Conservation (phyloP, 2,113 vertebrate genomes). For the Choloepus hoffmanni region DNA sequence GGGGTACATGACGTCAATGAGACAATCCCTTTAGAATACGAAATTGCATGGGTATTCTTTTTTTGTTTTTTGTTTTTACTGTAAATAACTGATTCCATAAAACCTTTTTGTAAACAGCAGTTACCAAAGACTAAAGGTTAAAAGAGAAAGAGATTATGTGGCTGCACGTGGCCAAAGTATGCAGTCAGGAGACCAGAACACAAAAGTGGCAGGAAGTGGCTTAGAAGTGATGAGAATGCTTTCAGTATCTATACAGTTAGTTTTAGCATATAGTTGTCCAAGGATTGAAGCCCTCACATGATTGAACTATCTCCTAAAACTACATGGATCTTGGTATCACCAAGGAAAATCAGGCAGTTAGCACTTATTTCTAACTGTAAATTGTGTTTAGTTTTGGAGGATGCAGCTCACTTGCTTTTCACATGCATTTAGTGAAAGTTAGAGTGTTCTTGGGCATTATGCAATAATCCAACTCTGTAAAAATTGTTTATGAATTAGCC, state of each 20-base stretch:
- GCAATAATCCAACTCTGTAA: constrained; percentile 43
- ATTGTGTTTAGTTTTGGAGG: background rate
- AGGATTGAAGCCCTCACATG: background rate
- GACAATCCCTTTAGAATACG: background rate
- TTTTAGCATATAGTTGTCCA: background rate
- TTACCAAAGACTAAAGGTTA: background rate
- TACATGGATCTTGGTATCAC: background rate
- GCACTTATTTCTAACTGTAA: background rate
- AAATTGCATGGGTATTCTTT: background rate
- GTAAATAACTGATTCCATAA: background rate
- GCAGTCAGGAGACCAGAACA: background rate
- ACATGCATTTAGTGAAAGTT: background rate
- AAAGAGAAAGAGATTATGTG: background rate
- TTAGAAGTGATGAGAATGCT: background rate
- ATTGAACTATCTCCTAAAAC: background rate
- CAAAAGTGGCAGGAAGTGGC: background rate
- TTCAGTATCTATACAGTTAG: background rate
- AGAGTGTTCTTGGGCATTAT: background rate
- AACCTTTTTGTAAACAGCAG: background rate
- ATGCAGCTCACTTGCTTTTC: background rate
- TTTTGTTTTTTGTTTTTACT: constrained; percentile 45
- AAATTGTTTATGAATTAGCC: constrained; percentile 34
- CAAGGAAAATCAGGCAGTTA: background rate
- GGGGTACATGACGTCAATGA: background rate
- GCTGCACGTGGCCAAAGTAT: background rate